phyloP scores from a whole-genome alignment of 2,888 invertebrate species.

The Ischnus inquisitorius region DNA sequence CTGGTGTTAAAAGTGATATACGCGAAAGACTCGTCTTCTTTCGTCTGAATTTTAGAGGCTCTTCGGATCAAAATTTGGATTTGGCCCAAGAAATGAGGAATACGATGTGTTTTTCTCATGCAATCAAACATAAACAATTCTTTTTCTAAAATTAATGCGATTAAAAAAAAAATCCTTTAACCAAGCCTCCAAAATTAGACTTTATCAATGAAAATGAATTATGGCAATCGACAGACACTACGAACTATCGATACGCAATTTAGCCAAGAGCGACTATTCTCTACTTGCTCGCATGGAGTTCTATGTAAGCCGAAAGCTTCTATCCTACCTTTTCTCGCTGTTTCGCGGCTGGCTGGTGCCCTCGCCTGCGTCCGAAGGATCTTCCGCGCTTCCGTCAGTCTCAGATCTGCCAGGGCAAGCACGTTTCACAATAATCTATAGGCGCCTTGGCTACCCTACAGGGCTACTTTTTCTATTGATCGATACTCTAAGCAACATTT shows the following conservation, averaged over 20 bases:
- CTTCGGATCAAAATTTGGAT: background rate
- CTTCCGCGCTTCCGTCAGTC: constrained; percentile 74
- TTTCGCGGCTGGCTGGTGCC: constrained; percentile 74
- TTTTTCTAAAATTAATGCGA: background rate
- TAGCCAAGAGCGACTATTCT: background rate
- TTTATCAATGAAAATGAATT: background rate
- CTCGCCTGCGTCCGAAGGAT: constrained; percentile 75
- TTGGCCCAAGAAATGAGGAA: no score
- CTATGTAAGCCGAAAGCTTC: constrained; percentile 46
- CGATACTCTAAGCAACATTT: constrained; percentile 30
- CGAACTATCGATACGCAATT: constrained; percentile 1
- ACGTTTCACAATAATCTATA: constrained; percentile 78
- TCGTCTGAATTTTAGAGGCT: background rate
- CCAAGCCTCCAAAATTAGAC: background rate
- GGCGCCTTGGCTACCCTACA: constrained; percentile 47
- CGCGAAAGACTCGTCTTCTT: background rate
- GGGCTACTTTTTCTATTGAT: constrained; percentile 34
- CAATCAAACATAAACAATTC: no score
- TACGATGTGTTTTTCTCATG: no score
- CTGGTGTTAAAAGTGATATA: background rate
- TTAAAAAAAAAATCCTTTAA: background rate
- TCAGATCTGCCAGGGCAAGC: constrained; percentile 81
- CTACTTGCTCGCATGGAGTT: constrained; percentile 36
- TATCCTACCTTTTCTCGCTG: constrained; percentile 76
- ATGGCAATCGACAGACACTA: constrained; percentile 2